Conservation (phyloP, 2,797 vertebrate species). For the Echiichthys vipera region DNA sequence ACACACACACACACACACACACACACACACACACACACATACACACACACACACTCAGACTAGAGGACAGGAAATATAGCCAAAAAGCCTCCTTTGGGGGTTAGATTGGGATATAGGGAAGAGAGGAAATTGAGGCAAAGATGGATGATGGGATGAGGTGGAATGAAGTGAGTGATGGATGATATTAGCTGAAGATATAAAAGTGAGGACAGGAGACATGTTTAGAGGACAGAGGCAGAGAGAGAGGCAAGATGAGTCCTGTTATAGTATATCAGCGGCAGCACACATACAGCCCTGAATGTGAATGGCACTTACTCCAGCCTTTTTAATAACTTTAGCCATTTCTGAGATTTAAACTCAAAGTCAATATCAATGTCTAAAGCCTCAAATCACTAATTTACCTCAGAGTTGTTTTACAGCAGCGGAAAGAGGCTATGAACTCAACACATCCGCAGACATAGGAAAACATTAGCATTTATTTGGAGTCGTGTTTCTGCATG, state of each 20-base stretch:
- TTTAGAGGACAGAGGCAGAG: slow-evolving; percentile 31
- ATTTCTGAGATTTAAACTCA: neutral
- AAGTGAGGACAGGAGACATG: slow-evolving; percentile 37
- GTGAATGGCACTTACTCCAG: neutral
- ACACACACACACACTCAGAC: no score
- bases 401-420: neutral
- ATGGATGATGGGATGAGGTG: slow-evolving; percentile 44
- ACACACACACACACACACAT: neutral
- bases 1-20: slow-evolving; percentile 5
- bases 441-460: neutral
- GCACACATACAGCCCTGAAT: slow-evolving; percentile 9
- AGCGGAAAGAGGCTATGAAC: neutral
- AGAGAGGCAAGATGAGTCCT: slow-evolving; percentile 21
- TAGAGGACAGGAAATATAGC: slow-evolving; percentile 38
- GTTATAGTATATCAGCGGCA: slow-evolving; percentile 14
- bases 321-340: neutral
- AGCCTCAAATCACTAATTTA: neutral
- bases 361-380: neutral
- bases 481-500: neutral
- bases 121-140: slow-evolving; percentile 40
- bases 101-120: slow-evolving; percentile 36
- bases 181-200: slow-evolving; percentile 60
- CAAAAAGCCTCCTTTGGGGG: slow-evolving; percentile 56
- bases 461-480: neutral
- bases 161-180: slow-evolving; percentile 57